Evolutionary conservation across 2,888 invertebrate genomes (phyloP), one percentile per base, ranked within the genome.

Genomic region (Catocala fraxini): DNA sequence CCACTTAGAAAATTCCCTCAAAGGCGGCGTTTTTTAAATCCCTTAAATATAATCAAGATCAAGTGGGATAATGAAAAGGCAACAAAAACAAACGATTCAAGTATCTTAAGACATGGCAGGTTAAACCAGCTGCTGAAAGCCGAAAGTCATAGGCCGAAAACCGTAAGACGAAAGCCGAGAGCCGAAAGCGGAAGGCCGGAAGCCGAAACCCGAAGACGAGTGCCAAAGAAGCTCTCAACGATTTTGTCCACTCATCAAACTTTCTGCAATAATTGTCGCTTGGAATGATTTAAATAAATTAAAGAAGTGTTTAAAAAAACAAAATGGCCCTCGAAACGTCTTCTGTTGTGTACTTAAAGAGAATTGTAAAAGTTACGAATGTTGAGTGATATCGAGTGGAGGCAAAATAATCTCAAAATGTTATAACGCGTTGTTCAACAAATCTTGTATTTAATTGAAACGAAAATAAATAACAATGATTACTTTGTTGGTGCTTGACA

Each of bases 231-330:
- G 25, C 62, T n/a, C 73, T 65, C 53, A 34, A 52, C 58, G 51
- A 63, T 54, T 35, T 51, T 41, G 47, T 12, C 56, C 68, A 53
- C 61, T 63, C 61, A 51, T 76, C 61, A 67, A 76, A 74, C 54
- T 74, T 74, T 63, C 55, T 52, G 43, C 48, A 58, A 73, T 66
- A 66, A 76, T 77, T 73, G 74, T 67, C 61, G 61, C 63, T 56
- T 61, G 59, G 60, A 77, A 73, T 74, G 59, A 73, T 70, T 70
- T 73, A 60, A 77, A 74, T 62, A 77, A 77, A 77, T 74, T 65
- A 63, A 64, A 60, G 69, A 57, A 68, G 42, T 61, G 54, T 59
- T 75, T 55, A 25, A 25, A 42, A 55, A 58, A 62, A 69, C 56
- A 62, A 68, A 65, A 51, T 39, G 53, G 43, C 15, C n/a, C 48